Evolutionary conservation across 2,113 vertebrate genomes (phyloP).

Genomic region (Irena cyanogastra): DNA sequence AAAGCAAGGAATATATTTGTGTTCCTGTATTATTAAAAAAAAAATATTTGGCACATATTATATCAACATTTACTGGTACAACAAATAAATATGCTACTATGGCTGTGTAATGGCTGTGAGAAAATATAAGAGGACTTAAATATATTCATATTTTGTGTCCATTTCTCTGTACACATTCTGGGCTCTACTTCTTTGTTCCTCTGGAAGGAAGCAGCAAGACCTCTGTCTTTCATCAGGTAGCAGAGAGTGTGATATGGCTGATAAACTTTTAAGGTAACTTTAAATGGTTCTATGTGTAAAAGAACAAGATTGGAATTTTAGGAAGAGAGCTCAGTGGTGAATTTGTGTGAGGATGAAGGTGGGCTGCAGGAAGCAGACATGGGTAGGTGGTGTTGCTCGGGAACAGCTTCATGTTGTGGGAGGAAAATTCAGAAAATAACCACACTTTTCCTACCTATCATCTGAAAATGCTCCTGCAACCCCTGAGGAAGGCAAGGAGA

Average conservation of each 20-base stretch:
- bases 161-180: background rate
- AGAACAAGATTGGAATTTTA: background rate
- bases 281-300: background rate
- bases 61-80: background rate
- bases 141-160: background rate
- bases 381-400: background rate
- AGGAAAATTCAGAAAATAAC: background rate
- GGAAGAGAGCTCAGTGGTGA: background rate
- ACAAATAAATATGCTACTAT: background rate
- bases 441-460: background rate
- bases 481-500: background rate
- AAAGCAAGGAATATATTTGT: background rate
- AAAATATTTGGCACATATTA: background rate
- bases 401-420: background rate
- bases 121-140: background rate
- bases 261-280: background rate
- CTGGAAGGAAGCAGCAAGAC: background rate
- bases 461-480: background rate
- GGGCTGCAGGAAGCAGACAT: background rate
- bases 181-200: background rate
- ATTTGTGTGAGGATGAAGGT: background rate
- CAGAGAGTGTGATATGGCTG: background rate
- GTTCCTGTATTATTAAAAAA: background rate
- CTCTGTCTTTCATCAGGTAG: background rate
- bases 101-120: background rate